These are phyloP conservation scores for Gnathonemus longibarbis DNA, from an alignment of 2,113 vertebrate genomes.

Conservation along the genomic window DNA sequence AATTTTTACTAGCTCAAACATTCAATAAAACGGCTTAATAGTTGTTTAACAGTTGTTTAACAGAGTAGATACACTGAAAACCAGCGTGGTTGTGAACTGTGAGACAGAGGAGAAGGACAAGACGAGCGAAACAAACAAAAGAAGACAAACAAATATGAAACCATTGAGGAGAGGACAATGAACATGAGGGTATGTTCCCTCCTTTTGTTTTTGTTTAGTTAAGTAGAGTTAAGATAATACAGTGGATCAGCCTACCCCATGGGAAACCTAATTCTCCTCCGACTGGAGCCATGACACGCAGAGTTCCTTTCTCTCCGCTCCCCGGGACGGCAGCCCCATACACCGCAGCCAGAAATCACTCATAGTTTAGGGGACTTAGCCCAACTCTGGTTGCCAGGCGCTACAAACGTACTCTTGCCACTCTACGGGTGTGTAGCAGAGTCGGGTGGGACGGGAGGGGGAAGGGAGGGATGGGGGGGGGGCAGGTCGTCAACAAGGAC, in stretches of 20 bases:
- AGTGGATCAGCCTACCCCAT: conserved; percentile 57
- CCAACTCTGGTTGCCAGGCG: conserved; percentile 64
- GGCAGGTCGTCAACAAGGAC: too few relatives aligned
- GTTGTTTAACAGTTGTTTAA: background rate
- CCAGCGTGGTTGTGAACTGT: background rate
- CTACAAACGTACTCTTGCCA: conserved; percentile 59
- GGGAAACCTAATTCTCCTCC: conserved; percentile 61
- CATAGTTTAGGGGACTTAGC: conserved; percentile 57
- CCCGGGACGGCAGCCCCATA: conserved; percentile 56
- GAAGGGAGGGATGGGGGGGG: background rate
- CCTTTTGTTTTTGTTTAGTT: conserved; percentile 62
- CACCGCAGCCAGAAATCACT: conserved; percentile 53
- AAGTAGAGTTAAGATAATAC: conserved; percentile 70
- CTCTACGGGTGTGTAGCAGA: conserved; percentile 43
- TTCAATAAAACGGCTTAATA: background rate
- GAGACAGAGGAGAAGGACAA: background rate
- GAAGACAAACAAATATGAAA: conserved; percentile 45
- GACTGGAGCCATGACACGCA: conserved; percentile 72
- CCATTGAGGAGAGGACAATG: conserved; percentile 61
- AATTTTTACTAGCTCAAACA: background rate
- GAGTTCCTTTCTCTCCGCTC: conserved; percentile 57
- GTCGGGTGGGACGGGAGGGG: background rate
- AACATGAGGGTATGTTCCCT: conserved; percentile 57
- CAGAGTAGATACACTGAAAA: background rate
- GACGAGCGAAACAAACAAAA: background rate